Evolutionary conservation across 2,797 vertebrate genomes (phyloP).

Genomic region (Pampus argenteus): DNA sequence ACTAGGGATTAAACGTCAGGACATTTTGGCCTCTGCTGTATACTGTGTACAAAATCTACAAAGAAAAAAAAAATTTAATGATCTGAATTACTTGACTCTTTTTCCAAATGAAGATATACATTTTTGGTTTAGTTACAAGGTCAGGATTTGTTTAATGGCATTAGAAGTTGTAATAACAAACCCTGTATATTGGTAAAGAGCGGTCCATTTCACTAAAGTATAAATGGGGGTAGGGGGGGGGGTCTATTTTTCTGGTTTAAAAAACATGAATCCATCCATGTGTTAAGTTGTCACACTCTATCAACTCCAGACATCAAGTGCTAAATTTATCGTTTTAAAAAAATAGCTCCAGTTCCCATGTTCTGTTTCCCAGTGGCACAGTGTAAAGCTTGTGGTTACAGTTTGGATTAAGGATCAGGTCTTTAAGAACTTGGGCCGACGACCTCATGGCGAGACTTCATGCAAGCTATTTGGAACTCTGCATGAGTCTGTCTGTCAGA

Average conservation of each 20-base stretch:
- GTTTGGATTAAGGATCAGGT: constrained; percentile 66
- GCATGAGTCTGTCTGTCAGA: constrained; percentile 78
- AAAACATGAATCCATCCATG: constrained; percentile 41
- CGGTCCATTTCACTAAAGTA: constrained; percentile 10
- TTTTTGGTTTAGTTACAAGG: not conserved
- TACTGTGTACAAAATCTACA: not conserved
- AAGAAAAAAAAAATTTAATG: not conserved
- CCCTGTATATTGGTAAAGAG: constrained; percentile 4
- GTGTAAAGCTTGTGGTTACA: constrained; percentile 60
- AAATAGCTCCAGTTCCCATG: constrained; percentile 39
- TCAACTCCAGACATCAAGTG: constrained; percentile 34
- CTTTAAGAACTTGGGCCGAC: constrained; percentile 57
- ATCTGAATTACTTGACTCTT: not conserved
- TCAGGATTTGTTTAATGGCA: constrained; percentile 6
- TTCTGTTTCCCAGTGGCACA: constrained; percentile 57
- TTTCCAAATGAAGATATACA: not conserved
- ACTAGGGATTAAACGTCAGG: no score
- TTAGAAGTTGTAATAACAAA: not conserved
- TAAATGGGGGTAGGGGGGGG: no score
- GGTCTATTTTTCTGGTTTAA: constrained; percentile 18
- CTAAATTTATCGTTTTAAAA: constrained; percentile 44
- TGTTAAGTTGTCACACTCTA: constrained; percentile 42
- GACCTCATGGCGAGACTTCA: constrained; percentile 73
- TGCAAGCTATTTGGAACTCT: constrained; percentile 69
- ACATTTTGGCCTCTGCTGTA: no score